These are phyloP conservation scores for Oryzias celebensis DNA, from an alignment of 2,113 vertebrate genomes.

Conservation along the genomic window DNA sequence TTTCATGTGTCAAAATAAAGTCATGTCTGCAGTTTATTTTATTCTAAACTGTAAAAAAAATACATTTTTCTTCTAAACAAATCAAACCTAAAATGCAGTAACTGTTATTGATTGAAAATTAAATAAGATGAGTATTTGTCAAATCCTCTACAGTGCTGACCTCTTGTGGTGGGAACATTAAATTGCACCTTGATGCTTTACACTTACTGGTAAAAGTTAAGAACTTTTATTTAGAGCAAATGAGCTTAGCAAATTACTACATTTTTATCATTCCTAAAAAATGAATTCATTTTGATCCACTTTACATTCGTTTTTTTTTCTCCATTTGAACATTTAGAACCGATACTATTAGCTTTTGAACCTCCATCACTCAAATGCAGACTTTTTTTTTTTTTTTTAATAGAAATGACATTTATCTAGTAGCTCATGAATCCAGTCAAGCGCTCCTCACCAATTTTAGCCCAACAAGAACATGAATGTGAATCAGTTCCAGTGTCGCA, in stretches of 20 bases:
- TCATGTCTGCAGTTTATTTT: too few species aligned
- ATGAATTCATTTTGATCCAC: too few species aligned
- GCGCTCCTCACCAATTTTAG: conserved; percentile 1
- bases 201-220: not conserved
- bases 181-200: not conserved
- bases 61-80: too few species aligned
- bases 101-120: too few species aligned
- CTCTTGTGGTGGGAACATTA: not conserved
- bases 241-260: not conserved
- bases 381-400: not conserved
- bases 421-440: not conserved
- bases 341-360: not conserved
- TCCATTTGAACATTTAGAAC: too few species aligned
- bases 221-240: not conserved
- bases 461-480: conserved; percentile 4
- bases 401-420: not conserved
- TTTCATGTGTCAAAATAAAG: too few species aligned
- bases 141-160: conserved; percentile 21
- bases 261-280: not conserved
- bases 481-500: conserved; percentile 15
- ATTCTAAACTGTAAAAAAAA: too few species aligned
- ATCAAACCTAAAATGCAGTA: too few species aligned
- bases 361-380: not conserved
- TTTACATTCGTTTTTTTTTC: too few species aligned
- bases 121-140: too few species aligned